Percentiles rank a stretch among this genome's conserved stretches.
phyloP scores from a whole-genome alignment of 2,888 invertebrate species.

The Molanna angustata region DNA sequence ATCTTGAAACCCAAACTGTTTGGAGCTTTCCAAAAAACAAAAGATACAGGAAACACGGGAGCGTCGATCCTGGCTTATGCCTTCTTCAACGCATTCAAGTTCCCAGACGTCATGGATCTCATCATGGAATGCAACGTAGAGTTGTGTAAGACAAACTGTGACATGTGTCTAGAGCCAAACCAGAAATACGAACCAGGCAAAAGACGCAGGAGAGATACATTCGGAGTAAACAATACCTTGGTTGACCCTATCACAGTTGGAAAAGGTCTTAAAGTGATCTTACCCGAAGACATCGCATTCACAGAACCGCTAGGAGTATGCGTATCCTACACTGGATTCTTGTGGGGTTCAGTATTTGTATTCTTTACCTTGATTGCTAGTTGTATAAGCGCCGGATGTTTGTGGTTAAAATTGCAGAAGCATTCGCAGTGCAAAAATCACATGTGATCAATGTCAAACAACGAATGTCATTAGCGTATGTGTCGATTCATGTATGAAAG shows the following conservation, averaged over 20 bases:
- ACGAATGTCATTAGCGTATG: too few relatives aligned
- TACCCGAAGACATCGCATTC: constrained; percentile 63
- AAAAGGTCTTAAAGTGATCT: constrained; percentile 64
- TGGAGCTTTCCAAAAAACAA: constrained; percentile 78
- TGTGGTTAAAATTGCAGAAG: constrained; percentile 51
- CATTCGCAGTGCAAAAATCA: constrained; percentile 29
- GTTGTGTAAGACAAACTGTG: constrained; percentile 76
- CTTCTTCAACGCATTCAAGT: constrained; percentile 78
- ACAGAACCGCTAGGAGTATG: constrained; percentile 54
- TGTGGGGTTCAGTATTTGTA: constrained; percentile 59
- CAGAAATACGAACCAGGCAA: constrained; percentile 57
- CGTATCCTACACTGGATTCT: constrained; percentile 61
- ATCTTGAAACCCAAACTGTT: constrained; percentile 76
- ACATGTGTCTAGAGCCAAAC: constrained; percentile 64
- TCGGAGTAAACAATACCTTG: constrained; percentile 49
- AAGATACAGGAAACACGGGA: constrained; percentile 68
- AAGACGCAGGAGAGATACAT: constrained; percentile 47
- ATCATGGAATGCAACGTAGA: constrained; percentile 81
- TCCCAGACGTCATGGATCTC: constrained; percentile 81
- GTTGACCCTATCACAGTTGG: constrained; percentile 63
- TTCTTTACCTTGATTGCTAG: constrained; percentile 60
- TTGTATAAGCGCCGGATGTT: constrained; percentile 50
- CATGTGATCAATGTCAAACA: constrained; percentile 21
- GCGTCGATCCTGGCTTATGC: constrained; percentile 75
- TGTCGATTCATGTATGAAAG: too few relatives aligned